These are phyloP conservation scores for Acleris cristana DNA, from an alignment of 2,888 invertebrate genomes.

Conservation along the genomic window DNA sequence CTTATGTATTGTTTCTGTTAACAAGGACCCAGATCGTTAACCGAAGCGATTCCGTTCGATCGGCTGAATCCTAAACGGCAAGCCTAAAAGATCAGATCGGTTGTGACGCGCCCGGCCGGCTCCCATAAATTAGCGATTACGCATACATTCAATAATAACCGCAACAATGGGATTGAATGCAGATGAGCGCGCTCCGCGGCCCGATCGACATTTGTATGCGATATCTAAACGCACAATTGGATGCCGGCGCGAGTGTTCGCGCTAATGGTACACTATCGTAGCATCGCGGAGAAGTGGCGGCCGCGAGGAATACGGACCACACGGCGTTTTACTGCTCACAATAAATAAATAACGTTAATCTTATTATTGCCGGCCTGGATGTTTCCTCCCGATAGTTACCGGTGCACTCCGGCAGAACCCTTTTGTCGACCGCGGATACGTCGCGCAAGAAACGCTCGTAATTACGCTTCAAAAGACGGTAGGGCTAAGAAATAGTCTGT, in stretches of 20 bases:
- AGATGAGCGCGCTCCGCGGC: constrained; percentile 69
- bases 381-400: constrained; percentile 30
- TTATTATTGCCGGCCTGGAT: constrained; percentile 43
- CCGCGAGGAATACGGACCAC: constrained; percentile 76
- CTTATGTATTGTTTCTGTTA: constrained; percentile 26
- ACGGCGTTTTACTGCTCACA: constrained; percentile 69
- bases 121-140: constrained; percentile 81
- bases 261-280: constrained; percentile 83
- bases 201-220: constrained; percentile 83
- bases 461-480: constrained; percentile 35
- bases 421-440: constrained; percentile 33
- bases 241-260: constrained; percentile 82
- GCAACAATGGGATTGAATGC: constrained; percentile 83
- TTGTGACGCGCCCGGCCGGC: constrained; percentile 58
- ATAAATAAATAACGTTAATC: constrained; percentile 71
- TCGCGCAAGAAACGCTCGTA: constrained; percentile 35
- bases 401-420: constrained; percentile 16
- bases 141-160: constrained; percentile 77
- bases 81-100: constrained; percentile 52
- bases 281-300: constrained; percentile 77
- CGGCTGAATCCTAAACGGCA: constrained; percentile 29
- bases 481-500: constrained; percentile 28
- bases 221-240: constrained; percentile 83
- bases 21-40: constrained; percentile 20
- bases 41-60: constrained; percentile 10